Evolutionary conservation across 1,140 invertebrate species (phyloP).

Genomic region (Lordiphosa mommai): DNA sequence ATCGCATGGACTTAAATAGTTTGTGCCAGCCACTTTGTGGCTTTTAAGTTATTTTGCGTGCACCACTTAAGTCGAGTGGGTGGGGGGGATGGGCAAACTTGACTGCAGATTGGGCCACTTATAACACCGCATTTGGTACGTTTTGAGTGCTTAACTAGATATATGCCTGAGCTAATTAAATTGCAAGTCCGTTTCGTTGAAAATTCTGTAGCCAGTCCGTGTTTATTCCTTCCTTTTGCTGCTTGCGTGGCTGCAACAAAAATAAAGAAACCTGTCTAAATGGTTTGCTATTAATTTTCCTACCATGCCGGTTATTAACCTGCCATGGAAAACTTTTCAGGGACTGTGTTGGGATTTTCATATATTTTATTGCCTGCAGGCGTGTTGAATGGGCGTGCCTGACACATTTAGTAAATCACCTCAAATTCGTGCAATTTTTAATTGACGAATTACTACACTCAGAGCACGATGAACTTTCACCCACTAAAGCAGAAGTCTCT

Average conservation of each 20-base stretch:
- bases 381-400: slow-evolving; percentile 38
- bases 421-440: slow-evolving; percentile 31
- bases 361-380: slow-evolving; percentile 9
- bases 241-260: slow-evolving; percentile 18
- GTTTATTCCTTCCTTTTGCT: slow-evolving; percentile 44
- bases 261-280: slow-evolving; percentile 41
- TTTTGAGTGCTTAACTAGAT: slow-evolving; percentile 31
- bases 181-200: slow-evolving; percentile 30
- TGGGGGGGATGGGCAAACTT: neutral
- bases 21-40: slow-evolving; percentile 74
- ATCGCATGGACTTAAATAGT: slow-evolving; percentile 74
- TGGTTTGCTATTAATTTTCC: slow-evolving; percentile 72
- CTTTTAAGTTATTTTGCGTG: slow-evolving; percentile 76
- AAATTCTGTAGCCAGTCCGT: slow-evolving; percentile 12
- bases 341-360: slow-evolving; percentile 21
- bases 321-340: slow-evolving; percentile 29
- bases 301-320: slow-evolving; percentile 69
- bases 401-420: slow-evolving; percentile 52
- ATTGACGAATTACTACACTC: slow-evolving; percentile 36
- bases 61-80: slow-evolving; percentile 52
- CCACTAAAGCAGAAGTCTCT: too few species aligned
- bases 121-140: neutral
- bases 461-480: neutral
- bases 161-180: slow-evolving; percentile 49
- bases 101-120: neutral